Evolutionary conservation across 2,113 vertebrate species (phyloP).

Genomic region (Mustelus asterias): DNA sequence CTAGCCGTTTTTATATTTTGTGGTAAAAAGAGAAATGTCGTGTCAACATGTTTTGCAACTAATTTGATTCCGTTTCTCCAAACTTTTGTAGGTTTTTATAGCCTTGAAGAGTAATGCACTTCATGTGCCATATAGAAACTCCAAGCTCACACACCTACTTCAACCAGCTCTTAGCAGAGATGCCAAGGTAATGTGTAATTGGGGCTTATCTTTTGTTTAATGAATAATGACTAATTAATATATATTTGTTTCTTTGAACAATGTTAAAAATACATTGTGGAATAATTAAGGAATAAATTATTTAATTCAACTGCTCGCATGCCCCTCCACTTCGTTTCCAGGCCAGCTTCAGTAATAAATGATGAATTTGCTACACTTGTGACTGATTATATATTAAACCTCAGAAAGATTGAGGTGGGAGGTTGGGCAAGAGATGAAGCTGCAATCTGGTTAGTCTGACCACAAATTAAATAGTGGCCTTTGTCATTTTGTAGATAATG

Average conservation of each 20-base stretch:
- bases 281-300: neutral
- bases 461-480: neutral
- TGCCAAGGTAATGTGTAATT: conserved; percentile 48
- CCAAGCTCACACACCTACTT: conserved; percentile 55
- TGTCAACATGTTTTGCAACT: neutral
- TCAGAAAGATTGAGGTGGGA: neutral
- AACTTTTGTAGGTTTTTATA: conserved; percentile 50
- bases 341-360: neutral
- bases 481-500: neutral
- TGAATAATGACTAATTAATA: neutral
- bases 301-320: neutral
- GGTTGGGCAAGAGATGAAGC: neutral
- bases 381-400: neutral
- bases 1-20: neutral
- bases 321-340: neutral
- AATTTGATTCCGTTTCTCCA: neutral
- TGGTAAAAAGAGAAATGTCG: neutral
- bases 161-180: conserved; percentile 55
- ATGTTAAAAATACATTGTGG: neutral
- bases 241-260: neutral
- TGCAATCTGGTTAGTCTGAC: neutral
- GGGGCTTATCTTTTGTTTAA: neutral
- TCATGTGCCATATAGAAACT: conserved; percentile 56
- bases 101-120: conserved; percentile 53
- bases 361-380: neutral